These are phyloP conservation scores for Apis mellifera DNA, from an alignment of 1,140 invertebrate genomes.

Conservation along the genomic window Amel_HAv3.1 CM009934.2:7558001-7558500, in stretches of 20 bases:
- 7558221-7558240: conserved; percentile 2
- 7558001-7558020: too few species aligned
- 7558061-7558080: background rate
- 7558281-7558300: background rate
- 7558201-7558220: background rate
- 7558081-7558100: background rate
- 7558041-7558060: background rate
- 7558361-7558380: background rate
- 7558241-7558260: background rate
- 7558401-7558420: background rate
- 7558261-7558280: conserved; percentile 15
- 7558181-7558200: background rate
- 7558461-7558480: background rate
- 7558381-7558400: background rate
- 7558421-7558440: background rate
- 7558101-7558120: conserved; percentile 31
- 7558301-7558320: background rate
- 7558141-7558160: background rate
- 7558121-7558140: conserved; percentile 22
- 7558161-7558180: background rate
- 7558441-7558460: background rate
- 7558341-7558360: background rate
- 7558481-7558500: background rate
- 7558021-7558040: too few species aligned
- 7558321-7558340: background rate